A percentile compares a stretch with the other conserved stretches of the same genome.
Evolutionary conservation across 1,140 invertebrate species (phyloP).

Genomic region (Phthorimaea operculella): DNA sequence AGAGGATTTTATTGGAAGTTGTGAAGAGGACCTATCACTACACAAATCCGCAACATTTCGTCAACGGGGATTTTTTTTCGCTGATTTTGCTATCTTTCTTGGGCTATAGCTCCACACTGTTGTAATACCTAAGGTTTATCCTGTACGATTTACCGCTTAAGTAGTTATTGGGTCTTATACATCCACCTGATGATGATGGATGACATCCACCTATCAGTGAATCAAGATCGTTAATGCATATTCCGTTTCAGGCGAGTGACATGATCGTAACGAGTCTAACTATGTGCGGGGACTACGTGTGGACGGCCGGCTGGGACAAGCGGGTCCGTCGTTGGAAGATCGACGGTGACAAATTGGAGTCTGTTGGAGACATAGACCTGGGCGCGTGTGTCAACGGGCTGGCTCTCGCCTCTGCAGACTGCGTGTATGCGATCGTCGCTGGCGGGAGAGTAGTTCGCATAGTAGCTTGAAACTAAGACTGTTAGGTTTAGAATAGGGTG

Average conservation of each 20-base stretch:
- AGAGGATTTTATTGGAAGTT: no score
- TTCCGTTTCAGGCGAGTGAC: slow-evolving; percentile 42
- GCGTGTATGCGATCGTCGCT: slow-evolving; percentile 34
- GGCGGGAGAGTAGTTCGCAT: slow-evolving; percentile 38
- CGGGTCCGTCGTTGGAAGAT: slow-evolving; percentile 44
- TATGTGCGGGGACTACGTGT: slow-evolving; percentile 33
- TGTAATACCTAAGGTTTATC: no score
- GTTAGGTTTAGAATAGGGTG: no score
- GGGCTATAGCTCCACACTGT: no score
- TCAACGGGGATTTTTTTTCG: no score
- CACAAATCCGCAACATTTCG: no score
- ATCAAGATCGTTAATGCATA: background rate
- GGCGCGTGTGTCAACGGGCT: slow-evolving; percentile 49
- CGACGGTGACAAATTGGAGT: slow-evolving; percentile 28
- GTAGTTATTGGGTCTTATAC: no score
- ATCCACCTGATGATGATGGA: no score
- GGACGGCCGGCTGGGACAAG: slow-evolving; percentile 60
- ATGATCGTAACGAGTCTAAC: slow-evolving; percentile 56
- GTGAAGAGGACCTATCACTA: no score
- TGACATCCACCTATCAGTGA: background rate
- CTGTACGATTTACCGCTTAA: no score
- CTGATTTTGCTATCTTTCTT: no score
- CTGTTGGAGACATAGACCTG: slow-evolving; percentile 42
- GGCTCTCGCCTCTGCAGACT: slow-evolving; percentile 17
- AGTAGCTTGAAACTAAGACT: slow-evolving; percentile 12